Evolutionary conservation across 2,113 vertebrate genomes (phyloP), one percentile per base, ranked within the genome.

Genomic region (Mirounga angustirostris): DNA sequence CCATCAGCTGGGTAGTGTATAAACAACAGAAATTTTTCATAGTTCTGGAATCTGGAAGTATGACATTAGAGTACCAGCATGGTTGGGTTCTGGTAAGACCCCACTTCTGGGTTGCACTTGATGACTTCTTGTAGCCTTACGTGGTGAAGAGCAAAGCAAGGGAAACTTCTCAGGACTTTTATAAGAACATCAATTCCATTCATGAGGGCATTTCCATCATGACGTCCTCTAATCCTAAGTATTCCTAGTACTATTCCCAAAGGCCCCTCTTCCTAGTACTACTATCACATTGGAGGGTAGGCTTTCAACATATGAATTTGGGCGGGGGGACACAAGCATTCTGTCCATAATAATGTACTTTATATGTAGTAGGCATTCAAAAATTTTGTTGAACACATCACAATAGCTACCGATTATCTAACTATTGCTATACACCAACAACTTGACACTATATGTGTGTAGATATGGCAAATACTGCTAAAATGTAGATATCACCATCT

Each of bases 401-500:
- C 40, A 61, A 52, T 79, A 19, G 21, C 58, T 93, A 65, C 58
- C 12, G 61, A 36, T 92, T 61, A 84, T 46, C 63, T 69, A 89
- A 67, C 24, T 87, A 61, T 58, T 92, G 33, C 58, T 89, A n/a
- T 24, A 65, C 5, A 65, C n/a, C 46, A 58, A 63, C 21, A 46
- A 63, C 21, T 95, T 59, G 58, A 79, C 2, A 46, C 28, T 84
- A 12, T 43, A 10, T 89, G 8, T 74, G 28, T 65, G 26, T 63
- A 92, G 81, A 74, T 88, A 73, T 74, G 71, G 36, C 63, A 92
- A 26, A 79, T 79, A 46, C 52, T 43, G 65, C 52, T 61, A 54
- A 71, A 92, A 78, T 28, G 18, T 84, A 84, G 7, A 28, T 85
- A 30, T 97, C 80, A 67, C 12, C 24, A n/a, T 86, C 40, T 97